Evolutionary conservation across 2,888 invertebrate genomes (phyloP).

Genomic region (Lepidonotus clava): DNA sequence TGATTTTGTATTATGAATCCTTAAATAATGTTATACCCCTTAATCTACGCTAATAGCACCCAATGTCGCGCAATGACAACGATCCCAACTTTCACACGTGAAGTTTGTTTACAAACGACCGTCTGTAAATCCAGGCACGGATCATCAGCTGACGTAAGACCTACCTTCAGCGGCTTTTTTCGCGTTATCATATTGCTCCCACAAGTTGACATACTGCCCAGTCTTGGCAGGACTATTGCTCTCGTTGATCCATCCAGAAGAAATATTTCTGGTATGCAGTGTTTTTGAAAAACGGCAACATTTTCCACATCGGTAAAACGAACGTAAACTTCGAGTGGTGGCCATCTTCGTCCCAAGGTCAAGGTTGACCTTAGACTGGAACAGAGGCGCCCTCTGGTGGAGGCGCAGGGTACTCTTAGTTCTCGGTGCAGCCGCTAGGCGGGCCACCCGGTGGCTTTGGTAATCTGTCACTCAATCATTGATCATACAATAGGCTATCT

Average conservation of each 20-base stretch:
- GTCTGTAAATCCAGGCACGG: neutral
- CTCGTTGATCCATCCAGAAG: slow-evolving; percentile 13
- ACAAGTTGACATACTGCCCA: slow-evolving; percentile 51
- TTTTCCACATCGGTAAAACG: neutral
- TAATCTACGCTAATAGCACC: too few relatives aligned
- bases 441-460: too few relatives aligned
- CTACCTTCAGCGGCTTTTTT: slow-evolving; percentile 51
- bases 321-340: neutral
- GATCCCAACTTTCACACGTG: neutral
- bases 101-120: neutral
- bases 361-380: neutral
- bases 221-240: neutral
- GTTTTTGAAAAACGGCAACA: neutral
- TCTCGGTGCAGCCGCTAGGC: too few relatives aligned
- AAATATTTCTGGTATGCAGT: neutral
- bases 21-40: too few relatives aligned
- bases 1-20: too few relatives aligned
- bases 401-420: too few relatives aligned
- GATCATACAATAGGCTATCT: too few relatives aligned
- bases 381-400: neutral
- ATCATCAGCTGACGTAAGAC: slow-evolving; percentile 4
- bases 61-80: neutral
- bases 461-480: too few relatives aligned
- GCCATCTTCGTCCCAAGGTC: slow-evolving; percentile 26
- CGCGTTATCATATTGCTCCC: slow-evolving; percentile 55